Percentiles rank a stretch among this genome's conserved stretches.
Conservation (phyloP, 2,888 invertebrate genomes). For the Acleris laterana region DNA sequence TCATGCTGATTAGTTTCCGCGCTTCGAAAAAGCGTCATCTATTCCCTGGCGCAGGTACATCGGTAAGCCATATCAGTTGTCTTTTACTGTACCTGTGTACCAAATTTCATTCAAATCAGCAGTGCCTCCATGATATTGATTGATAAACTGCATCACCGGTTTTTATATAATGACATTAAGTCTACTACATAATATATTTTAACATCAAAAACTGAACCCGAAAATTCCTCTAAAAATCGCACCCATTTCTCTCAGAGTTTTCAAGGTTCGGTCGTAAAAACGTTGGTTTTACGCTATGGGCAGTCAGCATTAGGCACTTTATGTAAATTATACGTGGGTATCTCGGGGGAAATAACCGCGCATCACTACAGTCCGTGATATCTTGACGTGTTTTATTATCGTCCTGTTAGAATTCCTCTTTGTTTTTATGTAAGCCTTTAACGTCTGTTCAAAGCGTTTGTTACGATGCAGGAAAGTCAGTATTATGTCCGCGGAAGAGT, state of each 20-base stretch:
- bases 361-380: constrained; percentile 51
- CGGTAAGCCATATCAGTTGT: too few species aligned
- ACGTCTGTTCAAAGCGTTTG: background rate
- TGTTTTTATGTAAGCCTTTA: constrained; percentile 18
- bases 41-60: too few species aligned
- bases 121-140: too few species aligned
- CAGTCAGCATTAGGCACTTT: constrained; percentile 67
- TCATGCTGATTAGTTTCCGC: too few species aligned
- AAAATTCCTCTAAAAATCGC: constrained; percentile 40
- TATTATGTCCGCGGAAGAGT: too few species aligned
- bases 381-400: constrained; percentile 52
- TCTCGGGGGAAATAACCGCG: constrained; percentile 67
- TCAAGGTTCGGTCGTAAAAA: constrained; percentile 53
- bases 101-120: too few species aligned
- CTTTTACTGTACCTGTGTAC: too few species aligned
- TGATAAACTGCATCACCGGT: too few species aligned
- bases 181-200: background rate
- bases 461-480: background rate
- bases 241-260: constrained; percentile 49
- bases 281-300: constrained; percentile 61
- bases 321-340: constrained; percentile 66
- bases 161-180: too few species aligned
- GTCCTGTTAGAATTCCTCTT: constrained; percentile 41
- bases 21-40: too few species aligned
- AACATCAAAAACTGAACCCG: constrained; percentile 25